A percentile compares a stretch with the other conserved stretches of the same genome.
Conservation (phyloP, 2,113 vertebrate species). For the Onychorhynchus coronatus region DNA sequence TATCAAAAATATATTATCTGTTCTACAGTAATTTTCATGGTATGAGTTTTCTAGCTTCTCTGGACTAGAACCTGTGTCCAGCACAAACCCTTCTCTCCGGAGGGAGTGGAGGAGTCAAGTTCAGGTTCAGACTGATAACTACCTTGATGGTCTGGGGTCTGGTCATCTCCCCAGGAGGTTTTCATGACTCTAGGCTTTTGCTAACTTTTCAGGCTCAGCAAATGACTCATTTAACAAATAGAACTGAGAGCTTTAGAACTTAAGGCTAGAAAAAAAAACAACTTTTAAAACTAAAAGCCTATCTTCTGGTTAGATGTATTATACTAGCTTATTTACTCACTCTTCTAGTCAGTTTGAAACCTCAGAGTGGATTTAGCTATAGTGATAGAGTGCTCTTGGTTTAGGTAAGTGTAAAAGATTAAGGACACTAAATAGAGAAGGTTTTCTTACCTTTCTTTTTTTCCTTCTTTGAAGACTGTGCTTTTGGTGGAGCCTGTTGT, state of each 20-base stretch:
- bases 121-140: background rate
- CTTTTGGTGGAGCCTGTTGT: constrained; percentile 61
- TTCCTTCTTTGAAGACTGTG: constrained; percentile 83
- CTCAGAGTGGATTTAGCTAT: background rate
- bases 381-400: background rate
- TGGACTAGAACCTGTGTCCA: background rate
- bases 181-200: background rate
- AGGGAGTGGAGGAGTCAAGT: fast-evolving
- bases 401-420: background rate
- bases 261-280: background rate
- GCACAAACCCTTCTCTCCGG: background rate
- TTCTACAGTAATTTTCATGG: background rate
- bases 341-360: background rate
- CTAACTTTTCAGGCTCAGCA: background rate
- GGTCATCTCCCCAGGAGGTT: background rate
- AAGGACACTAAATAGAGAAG: background rate
- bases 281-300: background rate
- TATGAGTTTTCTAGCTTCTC: background rate
- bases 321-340: background rate
- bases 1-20: background rate
- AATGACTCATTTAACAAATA: background rate
- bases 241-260: background rate
- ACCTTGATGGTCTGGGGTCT: background rate
- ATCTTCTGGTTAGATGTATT: background rate
- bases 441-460: constrained; percentile 83